phyloP scores from a whole-genome alignment of 2,113 vertebrate genomes.

The Etheostoma spectabile region DNA sequence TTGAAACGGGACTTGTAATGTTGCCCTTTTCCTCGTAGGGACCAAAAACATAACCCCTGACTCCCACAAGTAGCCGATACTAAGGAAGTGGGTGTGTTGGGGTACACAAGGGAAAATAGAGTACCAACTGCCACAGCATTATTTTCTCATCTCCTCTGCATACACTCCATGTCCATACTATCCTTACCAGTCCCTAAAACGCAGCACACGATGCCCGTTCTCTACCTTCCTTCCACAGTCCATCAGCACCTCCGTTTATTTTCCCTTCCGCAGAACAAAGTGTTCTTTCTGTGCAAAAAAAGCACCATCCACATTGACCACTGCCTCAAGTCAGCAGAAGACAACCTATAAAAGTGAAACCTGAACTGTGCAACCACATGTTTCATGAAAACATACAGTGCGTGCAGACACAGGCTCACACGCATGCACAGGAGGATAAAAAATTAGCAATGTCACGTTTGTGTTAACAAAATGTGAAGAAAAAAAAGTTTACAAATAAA shows the following conservation, averaged over 20 bases:
- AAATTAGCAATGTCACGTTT: constrained; percentile 14
- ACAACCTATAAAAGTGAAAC: constrained; percentile 64
- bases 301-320: constrained; percentile 63
- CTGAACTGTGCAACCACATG: constrained; percentile 46
- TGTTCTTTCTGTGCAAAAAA: constrained; percentile 66
- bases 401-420: neutral
- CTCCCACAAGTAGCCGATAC: constrained; percentile 80
- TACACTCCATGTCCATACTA: constrained; percentile 34
- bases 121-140: constrained; percentile 77
- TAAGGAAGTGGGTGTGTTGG: constrained; percentile 69
- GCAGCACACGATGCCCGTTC: constrained; percentile 41
- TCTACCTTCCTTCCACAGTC: constrained; percentile 40
- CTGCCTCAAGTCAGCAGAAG: constrained; percentile 54
- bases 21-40: constrained; percentile 77
- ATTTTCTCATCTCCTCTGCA: constrained; percentile 70
- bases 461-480: neutral
- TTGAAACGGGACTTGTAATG: constrained; percentile 87
- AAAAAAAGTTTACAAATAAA: constrained; percentile 13
- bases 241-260: constrained; percentile 56
- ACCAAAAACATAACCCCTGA: constrained; percentile 87
- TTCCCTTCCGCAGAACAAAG: constrained; percentile 66
- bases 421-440: neutral
- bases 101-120: constrained; percentile 66
- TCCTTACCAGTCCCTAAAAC: constrained; percentile 39
- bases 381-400: neutral